Percentiles rank a stretch among this genome's conserved stretches.
These are phyloP conservation scores for Diceros bicornis DNA, from an alignment of 2,797 vertebrate species.

Conservation along the genomic window DNA sequence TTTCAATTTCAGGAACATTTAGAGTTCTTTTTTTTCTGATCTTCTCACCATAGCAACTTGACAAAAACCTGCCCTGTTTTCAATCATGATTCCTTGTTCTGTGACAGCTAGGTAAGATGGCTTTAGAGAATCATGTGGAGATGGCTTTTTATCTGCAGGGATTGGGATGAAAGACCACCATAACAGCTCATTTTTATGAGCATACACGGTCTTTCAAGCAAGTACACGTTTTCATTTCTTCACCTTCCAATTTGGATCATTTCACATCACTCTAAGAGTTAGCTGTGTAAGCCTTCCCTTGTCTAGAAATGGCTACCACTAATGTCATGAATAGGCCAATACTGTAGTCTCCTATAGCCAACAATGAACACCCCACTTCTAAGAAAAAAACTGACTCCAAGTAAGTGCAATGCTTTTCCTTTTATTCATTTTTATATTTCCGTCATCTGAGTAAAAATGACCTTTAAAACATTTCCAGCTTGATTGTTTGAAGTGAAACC, in stretches of 20 bases:
- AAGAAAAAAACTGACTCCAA: not conserved
- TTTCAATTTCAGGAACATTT: constrained; percentile 73
- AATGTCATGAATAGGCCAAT: not conserved
- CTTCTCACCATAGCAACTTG: constrained; percentile 79
- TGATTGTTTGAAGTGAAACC: constrained; percentile 54
- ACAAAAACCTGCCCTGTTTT: constrained; percentile 73
- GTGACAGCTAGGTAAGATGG: constrained; percentile 57
- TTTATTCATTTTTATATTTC: not conserved
- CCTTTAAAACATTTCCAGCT: constrained; percentile 41
- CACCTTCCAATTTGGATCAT: constrained; percentile 64
- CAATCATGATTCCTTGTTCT: constrained; percentile 60
- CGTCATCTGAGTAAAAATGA: not conserved
- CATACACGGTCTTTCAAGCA: constrained; percentile 33
- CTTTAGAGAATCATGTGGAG: constrained; percentile 50
- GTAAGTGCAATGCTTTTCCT: not conserved
- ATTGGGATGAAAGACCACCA: constrained; percentile 66
- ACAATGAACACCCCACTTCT: not conserved
- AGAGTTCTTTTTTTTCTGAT: constrained; percentile 58
- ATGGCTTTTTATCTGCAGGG: constrained; percentile 73
- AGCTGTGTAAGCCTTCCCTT: not conserved
- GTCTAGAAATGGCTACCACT: not conserved
- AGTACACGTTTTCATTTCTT: constrained; percentile 56
- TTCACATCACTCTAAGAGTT: constrained; percentile 23
- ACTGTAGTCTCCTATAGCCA: not conserved
- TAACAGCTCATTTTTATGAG: constrained; percentile 70